Conservation (phyloP, 1,140 invertebrate genomes). For the Leptinotarsa undecemlineata region DNA sequence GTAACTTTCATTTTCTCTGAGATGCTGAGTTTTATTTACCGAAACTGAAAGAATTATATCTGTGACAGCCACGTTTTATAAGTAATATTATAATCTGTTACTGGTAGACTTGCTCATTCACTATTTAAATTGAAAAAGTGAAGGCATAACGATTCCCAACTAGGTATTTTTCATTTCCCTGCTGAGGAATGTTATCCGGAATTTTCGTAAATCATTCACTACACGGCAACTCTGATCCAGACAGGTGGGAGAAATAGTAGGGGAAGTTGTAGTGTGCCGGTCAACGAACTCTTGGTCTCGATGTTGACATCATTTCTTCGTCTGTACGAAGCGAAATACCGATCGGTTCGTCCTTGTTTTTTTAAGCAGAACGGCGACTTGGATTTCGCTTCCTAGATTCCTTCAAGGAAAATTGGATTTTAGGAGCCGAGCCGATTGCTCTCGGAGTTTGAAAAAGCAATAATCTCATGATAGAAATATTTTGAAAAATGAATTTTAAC, state of each 20-base stretch:
- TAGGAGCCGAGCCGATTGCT: no score
- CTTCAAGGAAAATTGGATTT: conserved; percentile 2
- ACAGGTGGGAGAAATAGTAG: conserved; percentile 47
- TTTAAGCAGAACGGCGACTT: background rate
- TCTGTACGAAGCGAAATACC: conserved; percentile 9
- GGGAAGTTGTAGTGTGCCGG: conserved; percentile 48
- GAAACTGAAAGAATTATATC: no score
- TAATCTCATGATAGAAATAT: no score
- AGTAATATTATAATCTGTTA: no score
- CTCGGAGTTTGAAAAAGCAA: no score
- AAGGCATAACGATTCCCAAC: background rate
- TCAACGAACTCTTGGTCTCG: conserved; percentile 47
- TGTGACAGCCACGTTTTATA: no score
- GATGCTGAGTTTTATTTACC: no score
- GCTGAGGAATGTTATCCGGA: background rate
- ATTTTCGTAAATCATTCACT: background rate
- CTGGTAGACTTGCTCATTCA: no score
- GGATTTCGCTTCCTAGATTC: background rate
- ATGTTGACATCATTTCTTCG: conserved; percentile 44
- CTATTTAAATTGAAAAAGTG: no score
- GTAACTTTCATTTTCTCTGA: no score
- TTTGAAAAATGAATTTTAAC: no score
- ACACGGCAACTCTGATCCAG: conserved; percentile 32
- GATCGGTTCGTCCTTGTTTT: conserved; percentile 17
- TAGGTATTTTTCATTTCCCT: background rate